Base-by-base conservation (phyloP, 2,888 invertebrate genomes). In the Chrysopilus asiliformis region DNA sequence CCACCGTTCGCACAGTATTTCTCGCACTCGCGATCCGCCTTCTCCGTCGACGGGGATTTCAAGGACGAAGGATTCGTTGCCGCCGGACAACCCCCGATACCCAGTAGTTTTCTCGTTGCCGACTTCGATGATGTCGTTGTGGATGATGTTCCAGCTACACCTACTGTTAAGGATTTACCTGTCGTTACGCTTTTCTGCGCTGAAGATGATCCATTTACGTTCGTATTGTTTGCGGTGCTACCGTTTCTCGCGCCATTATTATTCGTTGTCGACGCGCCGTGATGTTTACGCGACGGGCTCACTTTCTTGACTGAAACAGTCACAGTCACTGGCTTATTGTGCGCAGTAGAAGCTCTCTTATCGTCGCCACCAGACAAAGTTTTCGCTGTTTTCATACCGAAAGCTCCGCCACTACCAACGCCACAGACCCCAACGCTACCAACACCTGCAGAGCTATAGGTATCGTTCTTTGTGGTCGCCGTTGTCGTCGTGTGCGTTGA, bases 281-380 rank as follows among this genome's bases (percentile, higher is more conserved):
- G 33, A 25, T 34, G 58, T 40, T 56, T 51, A 42, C 59, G 56
- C 52, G 60, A 52, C 49, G 58, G 54, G 38, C 45, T 47, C 44
- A 49, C 48, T 45, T 53, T 52, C 41, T 52, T 55, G 42, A 60
- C 60, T 61, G 53, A 45, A 39, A 38, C 22, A 10, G 7, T 22
- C 7, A 22, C 10, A 7, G 22, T 8, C 22, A 8, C 7, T 8
- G 22, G 7, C 22, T 22, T 7, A 8, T 7, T 10, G 22, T 7
- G 7, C 22, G 22, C 22, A 8, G 22, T 22, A 10, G 22, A 7
- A 10, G 22, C 7, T 10, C 10, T 22, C 10, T 22, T 22, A 22
- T 22, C 10, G 7, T 22, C 22, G 22, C 10, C 7, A 7, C 7
- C 10, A 7, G 22, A 7, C 7, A 22, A 7, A 10, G 22, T 22